Conservation (phyloP, 92 coral and sea anemone species). For the Nematostella vectensis region DNA sequence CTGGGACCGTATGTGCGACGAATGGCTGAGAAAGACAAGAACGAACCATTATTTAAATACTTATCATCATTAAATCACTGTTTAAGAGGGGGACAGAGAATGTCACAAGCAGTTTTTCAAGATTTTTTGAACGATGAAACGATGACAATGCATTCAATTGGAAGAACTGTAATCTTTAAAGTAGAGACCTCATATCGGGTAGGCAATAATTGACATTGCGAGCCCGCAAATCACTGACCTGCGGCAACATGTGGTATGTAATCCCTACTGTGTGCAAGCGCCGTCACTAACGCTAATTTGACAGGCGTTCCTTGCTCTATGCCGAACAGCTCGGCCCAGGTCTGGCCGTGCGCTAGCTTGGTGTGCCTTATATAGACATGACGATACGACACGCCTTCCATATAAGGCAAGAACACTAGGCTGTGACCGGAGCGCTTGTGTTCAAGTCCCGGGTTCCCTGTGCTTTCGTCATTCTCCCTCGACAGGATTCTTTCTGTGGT, state of each 20-base stretch:
- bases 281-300: constrained; percentile 65
- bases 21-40: constrained; percentile 46
- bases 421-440: constrained; percentile 78
- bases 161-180: too few species aligned
- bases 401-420: constrained; percentile 61
- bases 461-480: constrained; percentile 31
- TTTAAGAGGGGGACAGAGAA: constrained; percentile 1
- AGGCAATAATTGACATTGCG: too few species aligned
- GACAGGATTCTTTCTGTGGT: constrained; percentile 86
- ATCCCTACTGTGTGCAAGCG: constrained; percentile 90
- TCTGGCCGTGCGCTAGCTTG: constrained; percentile 39
- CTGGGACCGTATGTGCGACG: constrained; percentile 83
- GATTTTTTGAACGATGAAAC: too few species aligned
- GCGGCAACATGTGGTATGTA: constrained; percentile 79
- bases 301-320: constrained; percentile 49
- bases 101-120: too few species aligned
- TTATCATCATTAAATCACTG: not conserved
- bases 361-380: constrained; percentile 70
- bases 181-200: too few species aligned
- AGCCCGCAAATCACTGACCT: too few species aligned
- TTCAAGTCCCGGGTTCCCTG: constrained; percentile 28
- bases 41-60: too few species aligned
- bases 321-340: constrained; percentile 72
- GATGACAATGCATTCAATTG: too few species aligned
- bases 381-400: constrained; percentile 82